Percentiles rank a stretch among this genome's conserved stretches.
Evolutionary conservation across 2,797 vertebrate species (phyloP).

Genomic region (Gymnodraco acuticeps): DNA sequence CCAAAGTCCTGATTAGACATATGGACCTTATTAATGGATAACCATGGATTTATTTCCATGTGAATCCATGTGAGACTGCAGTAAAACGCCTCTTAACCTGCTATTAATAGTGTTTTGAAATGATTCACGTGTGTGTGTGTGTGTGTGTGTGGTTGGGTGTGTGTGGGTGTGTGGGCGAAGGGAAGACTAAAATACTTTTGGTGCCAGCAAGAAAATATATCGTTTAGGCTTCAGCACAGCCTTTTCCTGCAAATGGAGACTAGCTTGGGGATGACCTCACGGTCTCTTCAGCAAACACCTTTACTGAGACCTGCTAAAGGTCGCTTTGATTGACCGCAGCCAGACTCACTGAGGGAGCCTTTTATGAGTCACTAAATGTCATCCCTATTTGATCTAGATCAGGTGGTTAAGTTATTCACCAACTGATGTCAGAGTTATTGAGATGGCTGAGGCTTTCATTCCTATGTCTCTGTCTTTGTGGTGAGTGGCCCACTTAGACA

Average conservation of each 20-base stretch:
- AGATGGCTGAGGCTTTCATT: constrained; percentile 22
- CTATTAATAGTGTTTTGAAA: constrained; percentile 35
- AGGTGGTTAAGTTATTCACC: constrained; percentile 35
- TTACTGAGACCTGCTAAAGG: constrained; percentile 38
- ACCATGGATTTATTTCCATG: background rate
- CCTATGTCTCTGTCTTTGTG: constrained; percentile 17
- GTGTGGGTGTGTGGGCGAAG: background rate
- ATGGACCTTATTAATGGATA: background rate
- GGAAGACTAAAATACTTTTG: constrained; percentile 1
- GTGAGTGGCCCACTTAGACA: constrained; percentile 16
- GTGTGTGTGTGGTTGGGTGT: background rate
- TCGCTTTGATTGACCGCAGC: constrained; percentile 26
- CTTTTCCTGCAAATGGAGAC: constrained; percentile 1
- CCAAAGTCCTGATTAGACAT: background rate
- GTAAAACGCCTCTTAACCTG: background rate
- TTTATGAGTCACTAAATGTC: constrained; percentile 63
- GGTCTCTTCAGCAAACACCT: background rate
- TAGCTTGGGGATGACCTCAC: background rate
- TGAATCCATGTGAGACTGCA: constrained; percentile 12
- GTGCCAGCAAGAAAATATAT: constrained; percentile 14
- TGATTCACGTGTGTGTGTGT: constrained; percentile 17
- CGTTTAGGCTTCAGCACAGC: background rate
- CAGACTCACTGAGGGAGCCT: background rate
- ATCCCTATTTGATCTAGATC: constrained; percentile 33
- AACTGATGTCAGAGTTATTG: constrained; percentile 20